A percentile compares a stretch with the other conserved stretches of the same genome.
phyloP scores from a whole-genome alignment of 2,888 invertebrate species.

The Erannis defoliaria region DNA sequence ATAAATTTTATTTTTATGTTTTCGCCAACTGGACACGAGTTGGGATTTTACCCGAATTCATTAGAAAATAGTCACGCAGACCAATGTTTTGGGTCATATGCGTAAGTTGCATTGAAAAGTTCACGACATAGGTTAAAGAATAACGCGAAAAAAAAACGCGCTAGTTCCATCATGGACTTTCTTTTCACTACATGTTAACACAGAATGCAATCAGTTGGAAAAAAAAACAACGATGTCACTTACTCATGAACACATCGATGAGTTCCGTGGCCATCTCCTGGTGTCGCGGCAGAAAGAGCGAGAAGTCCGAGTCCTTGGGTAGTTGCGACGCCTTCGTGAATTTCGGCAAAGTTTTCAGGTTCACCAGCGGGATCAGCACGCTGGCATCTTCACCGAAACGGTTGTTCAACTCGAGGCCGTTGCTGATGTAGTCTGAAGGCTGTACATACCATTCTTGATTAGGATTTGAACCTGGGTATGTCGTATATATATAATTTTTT shows the following conservation, averaged over 20 bases:
- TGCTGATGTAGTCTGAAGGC: conserved; percentile 80
- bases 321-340: conserved; percentile 86
- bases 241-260: conserved; percentile 90
- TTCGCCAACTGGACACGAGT: too few species aligned
- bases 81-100: too few species aligned
- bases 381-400: conserved; percentile 87
- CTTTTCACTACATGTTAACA: too few species aligned
- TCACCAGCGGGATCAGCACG: conserved; percentile 83
- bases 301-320: conserved; percentile 89
- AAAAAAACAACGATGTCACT: conserved; percentile 46
- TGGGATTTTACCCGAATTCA: too few species aligned
- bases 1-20: too few species aligned
- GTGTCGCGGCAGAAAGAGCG: conserved; percentile 91
- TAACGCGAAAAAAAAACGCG: background rate
- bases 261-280: conserved; percentile 90
- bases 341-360: conserved; percentile 84
- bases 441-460: conserved; percentile 37
- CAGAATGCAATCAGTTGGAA: background rate
- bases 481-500: too few species aligned
- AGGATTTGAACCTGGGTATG: too few species aligned
- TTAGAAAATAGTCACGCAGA: too few species aligned
- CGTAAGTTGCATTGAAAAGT: too few species aligned
- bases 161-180: background rate
- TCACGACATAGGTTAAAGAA: too few species aligned
- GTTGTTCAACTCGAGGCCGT: conserved; percentile 87